Base-by-base conservation (phyloP, 2,113 vertebrate genomes). In the Girardinichthys multiradiatus region DNA sequence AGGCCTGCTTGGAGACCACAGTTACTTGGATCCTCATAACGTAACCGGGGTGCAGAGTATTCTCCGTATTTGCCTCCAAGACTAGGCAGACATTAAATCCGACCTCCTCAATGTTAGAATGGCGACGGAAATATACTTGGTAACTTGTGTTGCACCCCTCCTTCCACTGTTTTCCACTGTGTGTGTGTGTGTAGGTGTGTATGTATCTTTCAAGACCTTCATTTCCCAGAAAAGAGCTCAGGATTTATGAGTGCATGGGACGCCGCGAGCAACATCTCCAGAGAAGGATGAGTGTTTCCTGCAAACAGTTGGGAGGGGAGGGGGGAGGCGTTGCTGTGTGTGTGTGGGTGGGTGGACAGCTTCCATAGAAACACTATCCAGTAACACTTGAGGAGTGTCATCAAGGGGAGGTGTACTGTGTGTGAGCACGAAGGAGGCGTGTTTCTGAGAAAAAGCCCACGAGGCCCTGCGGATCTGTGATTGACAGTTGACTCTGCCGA, bases 221-320 rank as follows among this genome's bases (percentile, higher is more conserved):
- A 76, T 87, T 88, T 90, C 90, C 87, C 87, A 90, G 89, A 91
- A 90, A 89, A 83, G 81, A 87, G 77, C 74, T 64, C 24, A 68
- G 86, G 89, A 91, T 91, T 93, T 91, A 85, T 86, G 83, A 88
- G 86, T 73, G 81, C 84, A 86, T 80, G 84, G 89, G 87, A 77
- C 4, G 88, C 92, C 82, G 70, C 64, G 30, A 88, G 90, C 90
- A 57, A 92, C 90, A 88, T 91, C 90, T 91, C 91, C 87, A 90
- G 87, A 90, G 87, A 86, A 85, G 85, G 88, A 83, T 85, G 91
- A 89, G 89, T 90, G 87, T 90, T 91, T 90, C 89, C 90, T 90
- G 88, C 87, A 90, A 92, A 91, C 86, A 91, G 73, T 89, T 61
- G 71, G 85, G 74, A 77, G 79, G 85, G 80, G 79, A 70, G 63